Base-by-base conservation (phyloP, 1,140 invertebrate species). In the Glossosoma conforme region DNA sequence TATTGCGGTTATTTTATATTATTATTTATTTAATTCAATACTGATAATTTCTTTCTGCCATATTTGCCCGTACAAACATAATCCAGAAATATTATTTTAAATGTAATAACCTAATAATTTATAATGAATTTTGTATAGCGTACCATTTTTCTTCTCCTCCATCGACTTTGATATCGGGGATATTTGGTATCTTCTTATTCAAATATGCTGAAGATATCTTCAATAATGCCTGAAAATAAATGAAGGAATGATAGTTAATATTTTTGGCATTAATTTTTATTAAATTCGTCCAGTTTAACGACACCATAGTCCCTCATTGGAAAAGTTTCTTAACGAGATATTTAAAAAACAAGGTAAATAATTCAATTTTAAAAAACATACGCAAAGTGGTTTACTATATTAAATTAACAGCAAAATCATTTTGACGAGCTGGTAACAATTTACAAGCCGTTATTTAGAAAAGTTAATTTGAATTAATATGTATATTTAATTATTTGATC, bases 151-250 rank as follows among this genome's bases (percentile, higher is more conserved):
- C 89, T 47, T 90, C 87, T 2, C 84, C 86, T n/a, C 88, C 88
- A 50, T 92, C 89, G 59, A 86, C 77, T 67, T 90, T 89, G 21
- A 93, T 81, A 63, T 93, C 91, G 1, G 90, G 87, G 65, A 93
- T 91, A 63, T 89, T 87, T 15, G 89, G 88, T 64, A 92, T 91
- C 72, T 93, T 94, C 70, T 91, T 91, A 66, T 92, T 92, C 50
- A 93, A 78, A 73, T 93, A 93, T 13, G 86, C 85, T 15, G 87
- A 91, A 2, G 90, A 89, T 63, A 93, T 87, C 76, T 94, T 94
- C 41, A 93, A 76, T 51, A 95, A 69, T 18, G 89, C 87, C 85
- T 91, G 68, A 17, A 76, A 77, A 66, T 58, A 69, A 67, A 61
- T 17, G 33, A 36, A 36, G 6, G 14, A 14, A n/a, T n/a, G n/a